Conservation (phyloP, 2,797 vertebrate species). For the Rallus crepitans region DNA sequence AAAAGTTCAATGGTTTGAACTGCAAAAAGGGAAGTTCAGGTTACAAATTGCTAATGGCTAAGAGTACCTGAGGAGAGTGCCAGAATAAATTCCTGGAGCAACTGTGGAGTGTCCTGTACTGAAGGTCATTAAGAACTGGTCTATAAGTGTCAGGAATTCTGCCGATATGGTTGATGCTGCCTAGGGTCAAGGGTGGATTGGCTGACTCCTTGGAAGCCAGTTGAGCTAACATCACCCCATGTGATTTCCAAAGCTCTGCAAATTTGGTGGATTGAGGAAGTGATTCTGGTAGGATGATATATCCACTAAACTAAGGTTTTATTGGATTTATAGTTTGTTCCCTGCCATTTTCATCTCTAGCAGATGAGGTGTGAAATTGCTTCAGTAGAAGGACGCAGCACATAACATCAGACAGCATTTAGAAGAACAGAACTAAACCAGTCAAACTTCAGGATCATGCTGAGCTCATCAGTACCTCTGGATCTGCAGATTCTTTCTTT, state of each 20-base stretch:
- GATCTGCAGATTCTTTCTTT: not conserved
- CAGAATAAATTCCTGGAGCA: not conserved
- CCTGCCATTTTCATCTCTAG: slow-evolving; percentile 53
- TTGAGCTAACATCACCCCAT: not conserved
- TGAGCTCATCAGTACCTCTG: not conserved
- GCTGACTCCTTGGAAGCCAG: not conserved
- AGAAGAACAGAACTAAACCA: not conserved
- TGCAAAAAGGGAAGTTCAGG: not conserved
- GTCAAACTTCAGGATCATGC: not conserved
- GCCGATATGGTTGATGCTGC: not conserved
- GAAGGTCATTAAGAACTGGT: not conserved
- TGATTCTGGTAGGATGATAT: slow-evolving; percentile 31
- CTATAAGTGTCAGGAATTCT: not conserved
- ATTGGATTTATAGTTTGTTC: slow-evolving; percentile 66
- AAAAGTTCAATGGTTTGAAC: not conserved
- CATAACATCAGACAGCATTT: not conserved
- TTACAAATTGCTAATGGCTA: not conserved
- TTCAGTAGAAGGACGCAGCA: slow-evolving; percentile 31
- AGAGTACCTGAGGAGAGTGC: not conserved
- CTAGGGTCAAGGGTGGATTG: not conserved
- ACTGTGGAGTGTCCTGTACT: not conserved
- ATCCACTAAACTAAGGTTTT: slow-evolving; percentile 23
- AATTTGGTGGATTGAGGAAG: not conserved
- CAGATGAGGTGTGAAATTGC: slow-evolving; percentile 73
- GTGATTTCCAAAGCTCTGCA: not conserved